phyloP scores from a whole-genome alignment of 2,888 invertebrate genomes.

The Noctua fimbriata region DNA sequence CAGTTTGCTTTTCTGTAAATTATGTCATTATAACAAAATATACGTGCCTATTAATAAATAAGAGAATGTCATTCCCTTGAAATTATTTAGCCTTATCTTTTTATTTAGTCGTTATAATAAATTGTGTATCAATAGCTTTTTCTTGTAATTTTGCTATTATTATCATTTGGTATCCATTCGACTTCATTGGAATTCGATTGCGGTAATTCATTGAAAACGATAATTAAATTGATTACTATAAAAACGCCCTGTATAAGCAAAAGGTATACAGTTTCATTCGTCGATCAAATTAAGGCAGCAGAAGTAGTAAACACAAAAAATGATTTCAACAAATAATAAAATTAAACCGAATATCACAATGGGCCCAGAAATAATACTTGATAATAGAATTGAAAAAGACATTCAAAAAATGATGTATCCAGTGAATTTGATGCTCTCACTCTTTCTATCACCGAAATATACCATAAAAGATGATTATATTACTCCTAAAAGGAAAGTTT shows the following conservation, averaged over 20 bases:
- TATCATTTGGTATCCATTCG: background rate
- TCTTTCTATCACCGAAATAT: slow-evolving; percentile 55
- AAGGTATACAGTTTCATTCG: background rate
- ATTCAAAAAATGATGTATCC: slow-evolving; percentile 49
- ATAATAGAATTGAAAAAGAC: slow-evolving; percentile 54
- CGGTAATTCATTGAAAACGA: background rate
- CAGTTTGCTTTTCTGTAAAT: slow-evolving; percentile 28
- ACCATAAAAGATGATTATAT: slow-evolving; percentile 42
- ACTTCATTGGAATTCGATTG: slow-evolving; percentile 4
- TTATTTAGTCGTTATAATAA: background rate
- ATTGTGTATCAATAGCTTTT: background rate
- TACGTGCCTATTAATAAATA: background rate
- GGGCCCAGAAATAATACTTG: slow-evolving; percentile 33
- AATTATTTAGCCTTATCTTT: background rate
- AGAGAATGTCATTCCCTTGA: background rate
- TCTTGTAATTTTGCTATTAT: slow-evolving; percentile 10
- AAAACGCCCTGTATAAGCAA: background rate
- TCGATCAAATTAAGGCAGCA: background rate
- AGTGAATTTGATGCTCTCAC: slow-evolving; percentile 39
- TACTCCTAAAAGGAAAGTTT: slow-evolving; percentile 35
- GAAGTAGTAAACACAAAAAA: slow-evolving; percentile 11
- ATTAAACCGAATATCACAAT: background rate
- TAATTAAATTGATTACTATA: slow-evolving; percentile 9
- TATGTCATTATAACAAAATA: background rate
- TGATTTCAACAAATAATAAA: slow-evolving; percentile 5